Conservation (phyloP, 2,113 vertebrate genomes). For the Saiga tatarica region DNA sequence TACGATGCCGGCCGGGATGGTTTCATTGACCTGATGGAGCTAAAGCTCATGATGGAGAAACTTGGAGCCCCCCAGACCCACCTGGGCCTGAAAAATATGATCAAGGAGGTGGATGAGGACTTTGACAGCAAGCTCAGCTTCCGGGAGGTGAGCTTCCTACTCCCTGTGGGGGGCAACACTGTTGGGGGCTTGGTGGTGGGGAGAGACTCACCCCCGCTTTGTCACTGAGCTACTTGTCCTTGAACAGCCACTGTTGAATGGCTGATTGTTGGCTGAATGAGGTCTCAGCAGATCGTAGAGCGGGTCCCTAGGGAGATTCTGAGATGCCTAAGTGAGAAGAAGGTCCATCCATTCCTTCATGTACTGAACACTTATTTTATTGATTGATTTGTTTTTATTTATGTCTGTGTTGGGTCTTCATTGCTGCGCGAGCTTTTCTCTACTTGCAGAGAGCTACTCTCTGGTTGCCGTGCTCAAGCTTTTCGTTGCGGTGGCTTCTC, state of each 20-base stretch:
- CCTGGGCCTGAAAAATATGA: constrained; percentile 96
- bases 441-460: neutral
- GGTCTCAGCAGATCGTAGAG: neutral
- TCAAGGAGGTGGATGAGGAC: constrained; percentile 97
- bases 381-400: neutral
- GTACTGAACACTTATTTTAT: neutral
- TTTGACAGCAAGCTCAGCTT: constrained; percentile 95
- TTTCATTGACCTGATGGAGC: constrained; percentile 96
- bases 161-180: neutral
- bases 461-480: neutral
- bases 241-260: neutral
- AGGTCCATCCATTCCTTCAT: neutral
- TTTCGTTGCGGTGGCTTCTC: neutral
- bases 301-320: too few species aligned
- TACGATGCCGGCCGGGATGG: constrained; percentile 91
- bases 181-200: too few species aligned
- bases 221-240: accelerated
- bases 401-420: neutral
- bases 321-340: neutral
- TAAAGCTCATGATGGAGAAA: constrained; percentile 99
- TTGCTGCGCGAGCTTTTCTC: neutral
- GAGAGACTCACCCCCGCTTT: neutral
- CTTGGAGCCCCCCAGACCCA: constrained; percentile 94
- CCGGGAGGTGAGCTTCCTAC: constrained; percentile 87
- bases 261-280: too few species aligned